These are phyloP conservation scores for Lineus longissimus DNA, from an alignment of 1,140 invertebrate genomes.

Conservation along the genomic window DNA sequence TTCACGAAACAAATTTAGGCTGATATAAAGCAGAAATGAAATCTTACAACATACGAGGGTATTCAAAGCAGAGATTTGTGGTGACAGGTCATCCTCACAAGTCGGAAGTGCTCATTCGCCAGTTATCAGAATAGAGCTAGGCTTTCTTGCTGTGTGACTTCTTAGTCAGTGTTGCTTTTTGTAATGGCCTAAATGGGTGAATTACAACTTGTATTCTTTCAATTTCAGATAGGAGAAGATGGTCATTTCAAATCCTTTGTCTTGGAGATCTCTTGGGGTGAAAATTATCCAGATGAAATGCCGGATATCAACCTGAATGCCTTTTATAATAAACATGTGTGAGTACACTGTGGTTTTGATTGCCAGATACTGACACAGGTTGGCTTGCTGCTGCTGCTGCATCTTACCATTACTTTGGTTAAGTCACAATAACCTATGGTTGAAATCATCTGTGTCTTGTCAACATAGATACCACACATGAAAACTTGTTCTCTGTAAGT, in stretches of 20 bases:
- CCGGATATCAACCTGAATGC: constrained; percentile 81
- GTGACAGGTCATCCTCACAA: neutral
- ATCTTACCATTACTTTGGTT: constrained; percentile 27
- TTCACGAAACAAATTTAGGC: too few species aligned
- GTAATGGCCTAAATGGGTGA: too few species aligned
- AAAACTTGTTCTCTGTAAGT: too few species aligned
- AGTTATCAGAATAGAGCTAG: too few species aligned
- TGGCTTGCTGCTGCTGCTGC: constrained; percentile 1
- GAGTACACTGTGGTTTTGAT: too few species aligned
- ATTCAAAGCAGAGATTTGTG: constrained; percentile 4
- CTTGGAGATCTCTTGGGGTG: constrained; percentile 80
- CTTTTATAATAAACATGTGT: constrained; percentile 90
- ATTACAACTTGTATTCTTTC: constrained; percentile 21
- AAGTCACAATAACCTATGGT: neutral
- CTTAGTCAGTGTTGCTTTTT: too few species aligned
- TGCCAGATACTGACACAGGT: too few species aligned
- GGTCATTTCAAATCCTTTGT: constrained; percentile 77
- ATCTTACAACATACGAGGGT: too few species aligned
- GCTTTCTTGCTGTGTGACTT: too few species aligned
- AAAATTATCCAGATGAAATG: constrained; percentile 77
- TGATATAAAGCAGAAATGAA: too few species aligned
- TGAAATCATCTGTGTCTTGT: neutral
- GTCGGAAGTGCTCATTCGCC: neutral
- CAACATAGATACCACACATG: neutral
- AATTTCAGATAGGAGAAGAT: constrained; percentile 76